Evolutionary conservation across 2,888 invertebrate genomes (phyloP).

Genomic region (Mimumesa dahlbomi): DNA sequence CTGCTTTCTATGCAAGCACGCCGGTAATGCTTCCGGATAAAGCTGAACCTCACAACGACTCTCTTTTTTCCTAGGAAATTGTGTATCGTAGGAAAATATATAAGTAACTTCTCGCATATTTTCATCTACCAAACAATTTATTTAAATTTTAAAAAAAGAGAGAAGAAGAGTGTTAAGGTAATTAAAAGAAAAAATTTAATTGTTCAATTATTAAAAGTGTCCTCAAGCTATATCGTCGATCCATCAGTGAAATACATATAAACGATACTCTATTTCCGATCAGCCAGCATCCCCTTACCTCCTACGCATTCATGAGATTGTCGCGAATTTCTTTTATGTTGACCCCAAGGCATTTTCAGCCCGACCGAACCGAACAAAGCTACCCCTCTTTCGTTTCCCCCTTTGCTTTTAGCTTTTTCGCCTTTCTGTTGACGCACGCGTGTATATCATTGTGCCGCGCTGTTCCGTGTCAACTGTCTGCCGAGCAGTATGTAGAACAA

Average conservation of each 20-base stretch:
- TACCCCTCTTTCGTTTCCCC: background rate
- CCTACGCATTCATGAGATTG: constrained; percentile 5
- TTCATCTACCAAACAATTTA: too few species aligned
- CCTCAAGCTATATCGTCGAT: too few species aligned
- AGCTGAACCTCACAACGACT: too few species aligned
- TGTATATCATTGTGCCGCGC: constrained; percentile 40
- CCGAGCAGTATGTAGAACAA: constrained; percentile 46
- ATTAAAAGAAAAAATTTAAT: too few species aligned
- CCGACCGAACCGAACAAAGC: constrained; percentile 29
- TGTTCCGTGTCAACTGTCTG: constrained; percentile 56
- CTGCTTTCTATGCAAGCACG: background rate
- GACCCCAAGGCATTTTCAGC: constrained; percentile 44
- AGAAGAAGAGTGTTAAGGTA: too few species aligned
- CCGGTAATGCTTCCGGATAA: background rate
- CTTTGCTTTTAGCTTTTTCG: constrained; percentile 14
- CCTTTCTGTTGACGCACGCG: constrained; percentile 27
- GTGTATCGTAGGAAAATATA: too few species aligned
- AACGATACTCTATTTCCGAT: too few species aligned
- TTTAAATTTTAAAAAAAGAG: too few species aligned
- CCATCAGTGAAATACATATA: too few species aligned
- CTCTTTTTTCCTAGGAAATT: too few species aligned
- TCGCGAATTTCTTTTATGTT: constrained; percentile 35
- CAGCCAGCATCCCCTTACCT: background rate
- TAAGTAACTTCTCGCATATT: too few species aligned
- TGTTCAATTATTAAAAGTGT: too few species aligned